Percentiles rank a stretch among this genome's conserved stretches.
Evolutionary conservation across 2,888 invertebrate species (phyloP).

Genomic region (Caradrina clavipalpis): DNA sequence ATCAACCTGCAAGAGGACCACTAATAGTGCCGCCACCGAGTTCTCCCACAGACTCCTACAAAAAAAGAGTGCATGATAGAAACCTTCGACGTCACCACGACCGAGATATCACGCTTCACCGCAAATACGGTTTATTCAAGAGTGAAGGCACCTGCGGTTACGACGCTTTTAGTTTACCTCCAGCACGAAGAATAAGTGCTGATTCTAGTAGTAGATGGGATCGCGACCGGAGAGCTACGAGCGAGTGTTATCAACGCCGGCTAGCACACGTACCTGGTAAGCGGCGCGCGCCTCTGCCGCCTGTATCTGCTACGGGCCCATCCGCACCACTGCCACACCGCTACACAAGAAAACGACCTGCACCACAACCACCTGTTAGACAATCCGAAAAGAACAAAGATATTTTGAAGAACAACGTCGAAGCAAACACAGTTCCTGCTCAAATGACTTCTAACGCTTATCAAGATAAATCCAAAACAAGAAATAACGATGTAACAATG

Average conservation of each 20-base stretch:
- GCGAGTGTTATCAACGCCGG: conserved; percentile 91
- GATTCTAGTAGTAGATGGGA: conserved; percentile 67
- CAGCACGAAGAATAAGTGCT: conserved; percentile 67
- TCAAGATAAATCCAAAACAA: conserved; percentile 47
- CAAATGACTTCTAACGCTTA: conserved; percentile 71
- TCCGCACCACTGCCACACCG: conserved; percentile 71
- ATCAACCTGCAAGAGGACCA: conserved; percentile 81
- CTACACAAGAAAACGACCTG: conserved; percentile 86
- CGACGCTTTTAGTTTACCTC: conserved; percentile 84
- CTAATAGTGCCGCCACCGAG: conserved; percentile 86
- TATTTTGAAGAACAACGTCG: conserved; percentile 51
- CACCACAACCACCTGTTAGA: conserved; percentile 89
- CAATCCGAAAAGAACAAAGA: conserved; percentile 66
- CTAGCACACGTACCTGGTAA: conserved; percentile 94
- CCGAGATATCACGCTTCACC: conserved; percentile 91
- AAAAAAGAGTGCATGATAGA: conserved; percentile 91
- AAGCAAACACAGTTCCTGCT: conserved; percentile 34
- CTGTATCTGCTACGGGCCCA: conserved; percentile 79
- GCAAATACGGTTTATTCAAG: conserved; percentile 91
- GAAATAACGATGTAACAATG: conserved; percentile 57
- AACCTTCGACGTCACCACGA: conserved; percentile 91
- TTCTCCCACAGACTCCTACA: conserved; percentile 92
- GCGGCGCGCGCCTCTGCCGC: conserved; percentile 94
- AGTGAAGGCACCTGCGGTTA: conserved; percentile 74
- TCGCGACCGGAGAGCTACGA: conserved; percentile 91